Conservation (phyloP, 2,113 vertebrate genomes). For the Callionymus lyra region DNA sequence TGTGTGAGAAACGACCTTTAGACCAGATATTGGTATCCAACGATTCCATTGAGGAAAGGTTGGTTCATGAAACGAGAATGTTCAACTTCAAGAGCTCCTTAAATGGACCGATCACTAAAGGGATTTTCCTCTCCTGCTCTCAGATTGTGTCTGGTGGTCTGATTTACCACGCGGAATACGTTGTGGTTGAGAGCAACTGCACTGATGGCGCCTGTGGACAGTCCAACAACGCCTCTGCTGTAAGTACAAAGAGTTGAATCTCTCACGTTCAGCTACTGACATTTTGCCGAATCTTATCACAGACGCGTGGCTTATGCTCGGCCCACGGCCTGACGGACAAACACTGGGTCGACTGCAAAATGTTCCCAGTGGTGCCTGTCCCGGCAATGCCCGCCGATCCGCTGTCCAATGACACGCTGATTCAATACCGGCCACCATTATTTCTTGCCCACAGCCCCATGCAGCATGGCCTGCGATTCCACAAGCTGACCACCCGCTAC, state of each 20-base stretch:
- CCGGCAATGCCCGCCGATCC: no score
- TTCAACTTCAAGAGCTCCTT: not conserved
- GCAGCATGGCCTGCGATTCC: slow-evolving; percentile 39
- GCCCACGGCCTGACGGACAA: slow-evolving; percentile 15
- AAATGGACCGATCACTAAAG: not conserved
- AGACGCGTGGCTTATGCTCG: slow-evolving; percentile 59
- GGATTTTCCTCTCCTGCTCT: slow-evolving; percentile 9
- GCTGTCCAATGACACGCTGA: slow-evolving; percentile 21
- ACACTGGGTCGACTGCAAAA: slow-evolving; percentile 46
- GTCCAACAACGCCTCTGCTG: slow-evolving; percentile 34
- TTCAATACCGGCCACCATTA: not conserved
- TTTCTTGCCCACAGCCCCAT: slow-evolving; percentile 4
- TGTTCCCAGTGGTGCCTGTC: slow-evolving; percentile 40
- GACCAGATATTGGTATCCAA: no score
- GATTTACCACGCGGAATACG: slow-evolving; percentile 46
- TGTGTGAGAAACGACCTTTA: no score
- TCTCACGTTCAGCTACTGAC: no score
- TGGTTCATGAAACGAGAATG: no score
- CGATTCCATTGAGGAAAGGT: no score
- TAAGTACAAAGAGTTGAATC: slow-evolving; percentile 40
- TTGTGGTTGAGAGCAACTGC: slow-evolving; percentile 60
- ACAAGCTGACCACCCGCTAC: slow-evolving; percentile 48
- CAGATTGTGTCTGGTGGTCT: slow-evolving; percentile 49
- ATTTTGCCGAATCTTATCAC: not conserved
- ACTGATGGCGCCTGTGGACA: slow-evolving; percentile 43